phyloP scores from a whole-genome alignment of 2,888 invertebrate species.

The Lymantria dispar region DNA sequence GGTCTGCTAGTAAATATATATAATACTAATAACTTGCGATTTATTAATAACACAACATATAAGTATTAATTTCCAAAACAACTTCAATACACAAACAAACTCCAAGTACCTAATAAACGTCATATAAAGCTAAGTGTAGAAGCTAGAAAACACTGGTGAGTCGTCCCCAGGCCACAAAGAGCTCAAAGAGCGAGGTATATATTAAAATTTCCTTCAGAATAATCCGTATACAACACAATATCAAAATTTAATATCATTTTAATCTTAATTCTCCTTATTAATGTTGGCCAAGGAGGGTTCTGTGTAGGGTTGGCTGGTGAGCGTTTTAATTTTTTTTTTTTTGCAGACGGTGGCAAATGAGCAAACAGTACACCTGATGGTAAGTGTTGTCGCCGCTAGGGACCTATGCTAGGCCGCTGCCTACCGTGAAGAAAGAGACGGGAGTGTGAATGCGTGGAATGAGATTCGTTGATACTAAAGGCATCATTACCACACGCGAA shows the following conservation, averaged over 20 bases:
- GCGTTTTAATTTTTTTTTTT: too few species aligned
- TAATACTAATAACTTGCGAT: too few species aligned
- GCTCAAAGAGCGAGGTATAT: slow-evolving; percentile 64
- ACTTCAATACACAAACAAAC: not conserved
- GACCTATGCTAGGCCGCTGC: too few species aligned
- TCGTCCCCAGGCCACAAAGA: slow-evolving; percentile 38
- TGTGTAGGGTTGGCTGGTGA: slow-evolving; percentile 25
- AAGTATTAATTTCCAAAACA: not conserved
- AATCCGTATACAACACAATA: slow-evolving; percentile 81
- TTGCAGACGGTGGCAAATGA: too few species aligned
- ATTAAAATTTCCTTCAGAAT: slow-evolving; percentile 75
- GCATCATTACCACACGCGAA: too few species aligned
- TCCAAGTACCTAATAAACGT: not conserved
- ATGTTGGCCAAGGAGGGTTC: slow-evolving; percentile 71
- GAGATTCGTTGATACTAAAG: too few species aligned
- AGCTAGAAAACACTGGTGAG: slow-evolving; percentile 21
- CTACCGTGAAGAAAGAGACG: too few species aligned
- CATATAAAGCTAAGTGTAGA: slow-evolving; percentile 7
- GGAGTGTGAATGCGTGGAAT: too few species aligned
- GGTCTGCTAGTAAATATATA: too few species aligned
- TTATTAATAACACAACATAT: too few species aligned
- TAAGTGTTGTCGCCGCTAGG: too few species aligned
- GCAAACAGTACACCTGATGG: too few species aligned
- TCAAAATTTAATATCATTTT: slow-evolving; percentile 82
- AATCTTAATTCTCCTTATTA: slow-evolving; percentile 82